A percentile compares a stretch with the other conserved stretches of the same genome.
Conservation (phyloP, 2,113 vertebrate genomes). For the Daphoenositta chrysoptera region DNA sequence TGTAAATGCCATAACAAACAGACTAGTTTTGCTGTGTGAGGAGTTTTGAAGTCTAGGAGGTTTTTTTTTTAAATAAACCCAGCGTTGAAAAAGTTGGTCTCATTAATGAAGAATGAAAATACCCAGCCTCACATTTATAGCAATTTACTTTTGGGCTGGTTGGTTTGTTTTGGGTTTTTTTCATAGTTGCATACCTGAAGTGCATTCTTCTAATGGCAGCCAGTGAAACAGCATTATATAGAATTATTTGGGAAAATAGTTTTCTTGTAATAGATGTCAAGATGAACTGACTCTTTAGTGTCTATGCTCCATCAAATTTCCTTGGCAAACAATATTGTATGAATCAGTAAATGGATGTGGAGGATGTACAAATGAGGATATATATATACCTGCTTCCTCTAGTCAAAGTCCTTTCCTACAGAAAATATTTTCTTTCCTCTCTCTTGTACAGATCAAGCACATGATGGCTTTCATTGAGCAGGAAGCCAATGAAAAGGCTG, state of each 20-base stretch:
- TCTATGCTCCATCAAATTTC: neutral
- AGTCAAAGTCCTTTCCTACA: neutral
- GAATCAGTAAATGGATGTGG: neutral
- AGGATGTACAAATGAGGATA: neutral
- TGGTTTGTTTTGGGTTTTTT: neutral
- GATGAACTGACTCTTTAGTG: neutral
- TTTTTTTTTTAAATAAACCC: neutral
- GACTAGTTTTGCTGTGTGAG: neutral
- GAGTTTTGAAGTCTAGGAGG: neutral
- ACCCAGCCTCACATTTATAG: neutral
- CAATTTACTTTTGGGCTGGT: neutral
- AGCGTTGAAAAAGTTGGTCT: neutral
- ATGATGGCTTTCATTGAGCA: slow-evolving; percentile 99
- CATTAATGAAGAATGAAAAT: neutral
- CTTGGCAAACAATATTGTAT: neutral
- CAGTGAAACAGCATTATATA: neutral
- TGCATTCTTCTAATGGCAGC: neutral
- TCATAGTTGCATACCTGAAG: neutral
- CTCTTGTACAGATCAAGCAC: slow-evolving; percentile 88
- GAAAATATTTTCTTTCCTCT: neutral
- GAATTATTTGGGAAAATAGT: neutral
- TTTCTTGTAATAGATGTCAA: neutral
- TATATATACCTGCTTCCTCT: neutral
- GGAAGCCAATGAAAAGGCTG: slow-evolving; percentile 98
- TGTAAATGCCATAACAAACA: neutral